phyloP scores from a whole-genome alignment of 2,888 invertebrate species.

The Automeris io region DNA sequence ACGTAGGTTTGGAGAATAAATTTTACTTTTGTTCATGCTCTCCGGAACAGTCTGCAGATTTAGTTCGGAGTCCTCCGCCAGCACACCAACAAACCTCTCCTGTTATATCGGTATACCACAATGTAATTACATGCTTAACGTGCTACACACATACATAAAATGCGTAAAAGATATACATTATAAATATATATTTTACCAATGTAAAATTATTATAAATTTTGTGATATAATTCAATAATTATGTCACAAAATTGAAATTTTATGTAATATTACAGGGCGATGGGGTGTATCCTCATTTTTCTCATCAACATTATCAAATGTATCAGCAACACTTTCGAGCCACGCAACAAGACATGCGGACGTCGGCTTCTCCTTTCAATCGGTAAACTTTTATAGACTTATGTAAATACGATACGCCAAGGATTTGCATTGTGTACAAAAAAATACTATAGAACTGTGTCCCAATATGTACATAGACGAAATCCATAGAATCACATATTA shows the following conservation, averaged over 20 bases:
- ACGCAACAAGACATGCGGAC: constrained; percentile 65
- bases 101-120: constrained; percentile 80
- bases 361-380: constrained; percentile 58
- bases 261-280: constrained; percentile 54
- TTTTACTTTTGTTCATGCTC: constrained; percentile 53
- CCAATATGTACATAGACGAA: too few species aligned
- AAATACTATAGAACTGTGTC: too few species aligned
- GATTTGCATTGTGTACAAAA: background rate
- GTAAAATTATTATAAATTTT: too few species aligned
- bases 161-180: too few species aligned
- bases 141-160: too few species aligned
- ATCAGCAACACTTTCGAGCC: constrained; percentile 70
- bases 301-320: constrained; percentile 72
- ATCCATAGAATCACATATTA: too few species aligned
- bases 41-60: constrained; percentile 79
- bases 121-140: constrained; percentile 41
- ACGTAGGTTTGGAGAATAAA: constrained; percentile 5
- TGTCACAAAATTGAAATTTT: constrained; percentile 4
- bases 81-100: constrained; percentile 89
- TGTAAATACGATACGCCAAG: too few species aligned
- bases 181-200: too few species aligned
- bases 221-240: too few species aligned
- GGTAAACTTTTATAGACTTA: constrained; percentile 35
- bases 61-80: constrained; percentile 87
- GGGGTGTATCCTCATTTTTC: constrained; percentile 72